Base-by-base conservation (phyloP, 1,140 invertebrate species). In the Solen grandis region DNA sequence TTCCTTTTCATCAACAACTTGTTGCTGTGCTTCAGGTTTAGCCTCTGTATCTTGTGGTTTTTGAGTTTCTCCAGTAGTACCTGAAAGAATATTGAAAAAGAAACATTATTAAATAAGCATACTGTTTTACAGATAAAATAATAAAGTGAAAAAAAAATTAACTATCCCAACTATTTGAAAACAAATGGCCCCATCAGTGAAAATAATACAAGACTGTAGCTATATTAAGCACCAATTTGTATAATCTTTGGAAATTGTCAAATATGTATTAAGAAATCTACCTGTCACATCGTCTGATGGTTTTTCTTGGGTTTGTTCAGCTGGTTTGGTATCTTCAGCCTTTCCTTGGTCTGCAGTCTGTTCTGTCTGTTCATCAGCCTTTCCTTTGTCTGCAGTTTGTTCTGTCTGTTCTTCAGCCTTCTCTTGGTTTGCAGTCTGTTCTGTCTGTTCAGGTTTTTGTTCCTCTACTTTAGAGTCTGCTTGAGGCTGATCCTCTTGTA, bases 291-390 rank as follows among this genome's bases (percentile, higher is more conserved):
- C 41, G 33, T 78, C 80, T n/a, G 59, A 57, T 19, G 59, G 13
- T 19, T 82, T 29, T 22, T 63, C 59, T 77, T 19, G 27, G 31
- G 77, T 50, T 19, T 69, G 57, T 62, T 77, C 66, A 25, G 74
- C 50, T 36, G 57, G 38, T 65, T 70, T 59, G 54, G 8, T 62
- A 57, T 69, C 59, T 50, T 83, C 29, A 60, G 38, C 31, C 27
- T 54, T 62, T 35, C 69, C 54, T 70, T 41, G 54, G 59, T 68
- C 66, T 59, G 29, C 57, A 60, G 59, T 46, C 14, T 55, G 54
- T 73, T 19, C 70, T 60, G 19, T 29, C 59, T 81, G 57, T 54
- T 78, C 66, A 57, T 33, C 70, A 59, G 13, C 69, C 52, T 69
- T 72, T n/a, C n/a, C n/a, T n/a, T n/a, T n/a, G 13, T 16, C 57